phyloP scores from a whole-genome alignment of 2,797 vertebrate genomes.

The Pseudochaenichthys georgianus region DNA sequence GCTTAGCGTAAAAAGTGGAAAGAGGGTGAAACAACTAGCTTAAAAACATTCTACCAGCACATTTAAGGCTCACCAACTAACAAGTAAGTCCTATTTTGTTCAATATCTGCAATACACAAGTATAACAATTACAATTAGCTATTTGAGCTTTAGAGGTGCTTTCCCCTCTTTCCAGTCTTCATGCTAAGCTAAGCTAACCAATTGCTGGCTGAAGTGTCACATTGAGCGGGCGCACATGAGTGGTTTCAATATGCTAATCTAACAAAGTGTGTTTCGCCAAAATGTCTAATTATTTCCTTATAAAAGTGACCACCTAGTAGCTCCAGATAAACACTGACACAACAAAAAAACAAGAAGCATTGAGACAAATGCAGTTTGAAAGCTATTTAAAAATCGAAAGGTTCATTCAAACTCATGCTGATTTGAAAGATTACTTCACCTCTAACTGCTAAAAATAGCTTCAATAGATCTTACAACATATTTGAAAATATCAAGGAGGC shows the following conservation, averaged over 20 bases:
- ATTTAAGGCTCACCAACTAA: neutral
- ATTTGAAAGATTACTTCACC: constrained; percentile 29
- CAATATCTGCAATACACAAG: no score
- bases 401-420: constrained; percentile 17
- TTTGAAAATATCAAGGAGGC: constrained; percentile 36
- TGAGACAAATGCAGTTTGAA: constrained; percentile 8
- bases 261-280: neutral
- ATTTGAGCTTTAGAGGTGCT: neutral
- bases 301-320: neutral
- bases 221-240: neutral
- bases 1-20: neutral
- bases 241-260: neutral
- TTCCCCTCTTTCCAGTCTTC: neutral
- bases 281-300: neutral
- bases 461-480: constrained; percentile 24
- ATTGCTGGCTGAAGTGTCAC: neutral
- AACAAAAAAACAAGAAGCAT: neutral
- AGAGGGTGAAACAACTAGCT: neutral
- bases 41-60: neutral
- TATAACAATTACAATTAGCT: neutral
- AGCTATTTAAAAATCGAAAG: neutral
- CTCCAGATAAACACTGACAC: neutral
- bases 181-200: constrained; percentile 7
- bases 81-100: neutral
- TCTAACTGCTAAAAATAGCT: constrained; percentile 43